A percentile compares a stretch with the other conserved stretches of the same genome.
phyloP scores from a whole-genome alignment of 2,113 vertebrate genomes.

The Tursiops truncatus region DNA sequence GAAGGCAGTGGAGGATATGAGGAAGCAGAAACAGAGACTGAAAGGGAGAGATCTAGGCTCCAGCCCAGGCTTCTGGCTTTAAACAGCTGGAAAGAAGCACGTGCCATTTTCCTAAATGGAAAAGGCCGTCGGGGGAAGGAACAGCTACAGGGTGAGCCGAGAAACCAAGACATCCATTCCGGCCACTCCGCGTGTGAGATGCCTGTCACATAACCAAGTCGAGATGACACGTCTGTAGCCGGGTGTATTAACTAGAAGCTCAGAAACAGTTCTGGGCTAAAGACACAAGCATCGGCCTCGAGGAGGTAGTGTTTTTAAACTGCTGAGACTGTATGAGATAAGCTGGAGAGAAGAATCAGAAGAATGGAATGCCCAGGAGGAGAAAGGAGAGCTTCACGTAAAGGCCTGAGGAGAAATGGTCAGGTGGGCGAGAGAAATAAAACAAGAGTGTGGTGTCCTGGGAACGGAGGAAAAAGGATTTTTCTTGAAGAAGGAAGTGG shows the following conservation, averaged over 20 bases:
- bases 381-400: neutral
- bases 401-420: neutral
- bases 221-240: neutral
- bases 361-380: neutral
- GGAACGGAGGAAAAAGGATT: neutral
- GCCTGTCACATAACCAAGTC: neutral
- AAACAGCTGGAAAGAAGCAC: neutral
- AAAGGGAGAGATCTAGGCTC: neutral
- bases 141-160: neutral
- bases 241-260: neutral
- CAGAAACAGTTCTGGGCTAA: neutral
- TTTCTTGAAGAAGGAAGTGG: neutral
- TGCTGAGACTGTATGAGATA: neutral
- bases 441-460: neutral
- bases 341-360: neutral
- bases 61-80: neutral
- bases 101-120: neutral
- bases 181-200: neutral
- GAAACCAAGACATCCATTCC: neutral
- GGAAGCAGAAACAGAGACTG: neutral
- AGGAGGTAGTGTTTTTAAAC: neutral
- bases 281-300: neutral
- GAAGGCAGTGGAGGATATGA: neutral
- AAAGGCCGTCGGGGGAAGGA: neutral
- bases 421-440: neutral